Base-by-base conservation (phyloP, 2,113 vertebrate species). In the Pleuronectes platessa region DNA sequence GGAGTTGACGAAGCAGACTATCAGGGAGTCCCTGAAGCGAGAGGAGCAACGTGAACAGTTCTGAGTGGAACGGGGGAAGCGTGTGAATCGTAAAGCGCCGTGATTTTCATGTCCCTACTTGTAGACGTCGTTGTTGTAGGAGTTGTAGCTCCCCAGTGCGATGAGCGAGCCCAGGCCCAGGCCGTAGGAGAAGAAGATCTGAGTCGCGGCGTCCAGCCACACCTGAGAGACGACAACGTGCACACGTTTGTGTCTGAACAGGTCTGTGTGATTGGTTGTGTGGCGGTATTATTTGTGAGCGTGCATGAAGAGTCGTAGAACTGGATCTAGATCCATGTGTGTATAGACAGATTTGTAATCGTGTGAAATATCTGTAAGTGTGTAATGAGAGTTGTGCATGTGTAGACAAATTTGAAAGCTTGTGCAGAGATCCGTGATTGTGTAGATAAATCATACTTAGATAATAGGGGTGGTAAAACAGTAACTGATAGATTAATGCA, bases 151-250 rank as follows among this genome's bases (percentile, higher is more conserved):
- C 20, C 97, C 97, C 86, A 97, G 85, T 5, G 96, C 96, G 0
- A 97, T 96, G 63, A 98, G 92, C 4, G 96, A 97, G 12, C 97
- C 97, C 66, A 98, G 86, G 21, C 97, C 97, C 78, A 98, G 85
- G 7, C 97, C 97, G 0, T 98, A 97, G 31, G 96, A 97, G 70
- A 97, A 98, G 90, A 98, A 97, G 82, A 98, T 98, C 71, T 98
- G 97, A 3, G 96, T 97, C 18, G 96, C 96, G 14, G 97, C 97
- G 0, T 98, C 97, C 90, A 97, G 91, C 97, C 97, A 98, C 78
- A 98, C 97, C 97, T 97, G 81, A 0, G 0, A 69, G 54, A 80
- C 51, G 82, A 59, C 18, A 85, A 85, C 1, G 11, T 45, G 24
- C 3, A 5, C 0, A 0, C 5, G 49, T 64, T 26, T 21, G 8